Conservation (phyloP, 1,140 invertebrate species). For the Euura lappo region DNA sequence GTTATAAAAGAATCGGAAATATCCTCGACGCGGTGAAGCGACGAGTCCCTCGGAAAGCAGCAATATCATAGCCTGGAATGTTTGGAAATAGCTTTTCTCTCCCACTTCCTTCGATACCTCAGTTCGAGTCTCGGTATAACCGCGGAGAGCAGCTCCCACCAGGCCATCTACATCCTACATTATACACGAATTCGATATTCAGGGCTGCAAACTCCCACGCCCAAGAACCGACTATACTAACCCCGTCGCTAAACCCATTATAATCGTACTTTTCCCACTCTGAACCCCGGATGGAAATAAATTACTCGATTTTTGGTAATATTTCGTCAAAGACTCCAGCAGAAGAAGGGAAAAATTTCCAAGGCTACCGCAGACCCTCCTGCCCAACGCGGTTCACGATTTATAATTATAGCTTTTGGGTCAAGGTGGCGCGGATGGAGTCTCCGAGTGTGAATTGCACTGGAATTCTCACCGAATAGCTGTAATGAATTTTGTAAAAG, state of each 20-base stretch:
- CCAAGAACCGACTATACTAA: background rate
- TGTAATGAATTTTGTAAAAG: too few species aligned
- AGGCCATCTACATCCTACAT: background rate
- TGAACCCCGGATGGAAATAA: too few species aligned
- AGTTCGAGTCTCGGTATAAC: background rate
- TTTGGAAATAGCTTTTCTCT: conserved; percentile 45
- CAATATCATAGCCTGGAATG: conserved; percentile 48
- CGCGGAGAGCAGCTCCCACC: background rate
- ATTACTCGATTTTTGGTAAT: too few species aligned
- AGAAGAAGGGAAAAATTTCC: too few species aligned
- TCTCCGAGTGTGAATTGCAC: too few species aligned
- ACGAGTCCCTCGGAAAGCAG: conserved; percentile 39
- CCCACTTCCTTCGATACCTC: background rate
- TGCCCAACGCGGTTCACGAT: too few species aligned
- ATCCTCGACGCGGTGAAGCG: background rate
- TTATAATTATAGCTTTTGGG: too few species aligned
- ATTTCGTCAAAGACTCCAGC: too few species aligned
- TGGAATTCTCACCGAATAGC: too few species aligned
- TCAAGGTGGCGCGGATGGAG: too few species aligned
- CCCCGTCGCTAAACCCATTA: background rate
- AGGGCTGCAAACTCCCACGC: background rate
- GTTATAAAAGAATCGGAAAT: conserved; percentile 11
- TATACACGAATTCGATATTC: background rate
- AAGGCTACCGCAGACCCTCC: too few species aligned
- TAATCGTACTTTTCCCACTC: background rate